Conservation (phyloP, 1,140 invertebrate species). For the Nasonia vitripennis region DNA sequence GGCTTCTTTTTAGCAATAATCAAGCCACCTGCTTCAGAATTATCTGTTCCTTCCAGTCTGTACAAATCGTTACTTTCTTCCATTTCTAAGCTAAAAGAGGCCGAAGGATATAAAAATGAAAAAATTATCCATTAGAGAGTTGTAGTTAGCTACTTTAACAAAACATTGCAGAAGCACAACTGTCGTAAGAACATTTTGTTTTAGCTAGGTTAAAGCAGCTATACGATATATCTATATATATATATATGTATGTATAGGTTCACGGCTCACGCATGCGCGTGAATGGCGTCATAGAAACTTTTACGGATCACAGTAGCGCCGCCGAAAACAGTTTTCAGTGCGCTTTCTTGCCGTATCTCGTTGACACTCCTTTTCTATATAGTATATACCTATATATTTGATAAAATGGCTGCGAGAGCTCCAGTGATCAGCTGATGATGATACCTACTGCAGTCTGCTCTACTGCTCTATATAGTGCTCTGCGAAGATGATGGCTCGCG, state of each 20-base stretch:
- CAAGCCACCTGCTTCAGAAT: conserved; percentile 84
- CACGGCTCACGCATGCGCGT: too few species aligned
- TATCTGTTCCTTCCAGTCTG: conserved; percentile 88
- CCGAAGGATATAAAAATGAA: not conserved
- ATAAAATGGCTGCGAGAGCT: conserved; percentile 34
- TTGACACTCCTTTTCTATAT: too few species aligned
- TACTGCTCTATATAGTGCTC: not conserved
- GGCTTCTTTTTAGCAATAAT: conserved; percentile 86
- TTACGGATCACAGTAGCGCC: too few species aligned
- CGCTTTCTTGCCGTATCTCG: too few species aligned
- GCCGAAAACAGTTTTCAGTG: too few species aligned
- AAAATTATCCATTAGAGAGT: not conserved
- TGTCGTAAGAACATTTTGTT: too few species aligned
- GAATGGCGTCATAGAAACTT: too few species aligned
- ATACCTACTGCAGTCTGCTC: conserved; percentile 7
- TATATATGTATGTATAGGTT: too few species aligned
- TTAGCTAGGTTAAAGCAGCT: too few species aligned
- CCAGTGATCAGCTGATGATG: conserved; percentile 33
- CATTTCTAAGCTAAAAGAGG: conserved; percentile 52
- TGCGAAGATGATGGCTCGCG: not conserved
- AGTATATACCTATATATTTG: too few species aligned
- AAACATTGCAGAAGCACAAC: too few species aligned
- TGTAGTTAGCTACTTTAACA: not conserved
- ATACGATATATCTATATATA: too few species aligned
- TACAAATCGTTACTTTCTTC: conserved; percentile 78